Base-by-base conservation (phyloP, 2,797 vertebrate genomes). In the Esox masquinongy region DNA sequence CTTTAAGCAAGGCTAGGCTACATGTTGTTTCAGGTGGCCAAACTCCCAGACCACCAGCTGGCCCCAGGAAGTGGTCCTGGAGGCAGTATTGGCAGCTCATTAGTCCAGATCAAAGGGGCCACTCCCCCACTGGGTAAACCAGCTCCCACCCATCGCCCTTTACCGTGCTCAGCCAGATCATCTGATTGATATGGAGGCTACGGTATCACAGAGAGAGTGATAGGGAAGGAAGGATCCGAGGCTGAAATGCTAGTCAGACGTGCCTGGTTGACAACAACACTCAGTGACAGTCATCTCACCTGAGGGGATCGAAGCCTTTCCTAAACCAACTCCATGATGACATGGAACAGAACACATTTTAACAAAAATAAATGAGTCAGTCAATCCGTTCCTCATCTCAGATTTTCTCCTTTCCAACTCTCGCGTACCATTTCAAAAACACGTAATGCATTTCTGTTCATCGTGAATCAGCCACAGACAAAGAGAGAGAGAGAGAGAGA, bases 61-160 rank as follows among this genome's bases (percentile, higher is more conserved):
- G 84, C 81, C 74, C 19, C 82, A 87, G 87, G 85, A 88, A 86
- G 87, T 79, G 73, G 76, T 85, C 91, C 92, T 88, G 82, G 84
- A 92, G 90, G 89, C 74, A 83, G 82, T 83, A 88, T 89, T 93
- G 91, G 92, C 92, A 91, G 92, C 92, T 94, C 92, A 93, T 94
- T 94, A 94, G 88, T 90, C 84, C 89, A 80, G 92, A 94, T 95
- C 94, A 94, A 94, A 95, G 92, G 87, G 75, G 78, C 77, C 71
- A 81, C 79, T 75, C 76, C 75, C 76, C 75, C 26, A 56, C 71
- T 34, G 26, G 26, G 24, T 53, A 79, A 75, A 63, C 74, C 43
- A 53, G 24, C 68, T 43, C 74, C 68, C 75, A 74, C 77, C 75
- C 68, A 75, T 47, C 72, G 72, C 76, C 87, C 85, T 91, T 92